These are phyloP conservation scores for Lepidurus apus DNA, from an alignment of 1,140 invertebrate species.

Conservation along the genomic window DNA sequence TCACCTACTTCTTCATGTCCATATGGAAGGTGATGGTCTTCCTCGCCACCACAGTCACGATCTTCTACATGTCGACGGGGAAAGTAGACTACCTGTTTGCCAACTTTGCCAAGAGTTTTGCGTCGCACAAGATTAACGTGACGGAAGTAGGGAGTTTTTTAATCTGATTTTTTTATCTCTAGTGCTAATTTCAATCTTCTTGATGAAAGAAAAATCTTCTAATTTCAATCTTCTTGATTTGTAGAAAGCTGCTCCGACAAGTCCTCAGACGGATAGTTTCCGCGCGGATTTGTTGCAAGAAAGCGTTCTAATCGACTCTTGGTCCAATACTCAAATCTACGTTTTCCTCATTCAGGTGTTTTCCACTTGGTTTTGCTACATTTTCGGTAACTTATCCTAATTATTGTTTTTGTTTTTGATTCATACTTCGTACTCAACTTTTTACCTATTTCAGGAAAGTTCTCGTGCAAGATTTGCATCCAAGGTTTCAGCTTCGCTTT, in stretches of 20 bases:
- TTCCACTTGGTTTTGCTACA: conserved; percentile 79
- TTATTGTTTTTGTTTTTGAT: conserved; percentile 30
- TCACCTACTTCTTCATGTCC: conserved; percentile 79
- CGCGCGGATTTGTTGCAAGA: conserved; percentile 38
- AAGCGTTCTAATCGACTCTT: conserved; percentile 47
- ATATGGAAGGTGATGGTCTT: conserved; percentile 82
- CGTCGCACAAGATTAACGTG: conserved; percentile 69
- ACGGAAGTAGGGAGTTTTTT: conserved; percentile 53
- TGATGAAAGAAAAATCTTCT: too few species aligned
- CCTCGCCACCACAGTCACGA: conserved; percentile 64
- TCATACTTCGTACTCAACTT: background rate
- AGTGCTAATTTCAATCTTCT: too few species aligned
- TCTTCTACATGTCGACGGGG: conserved; percentile 66
- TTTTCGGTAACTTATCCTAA: conserved; percentile 59
- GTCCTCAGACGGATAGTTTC: conserved; percentile 36
- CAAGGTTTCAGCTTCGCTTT: conserved; percentile 95
- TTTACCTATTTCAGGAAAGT: conserved; percentile 60
- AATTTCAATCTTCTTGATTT: background rate
- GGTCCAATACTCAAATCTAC: conserved; percentile 66
- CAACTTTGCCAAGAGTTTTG: conserved; percentile 66
- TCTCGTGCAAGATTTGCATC: conserved; percentile 92
- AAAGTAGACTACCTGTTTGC: conserved; percentile 70
- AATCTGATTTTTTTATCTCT: too few species aligned
- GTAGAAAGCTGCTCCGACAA: background rate
- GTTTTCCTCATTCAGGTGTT: conserved; percentile 75